Evolutionary conservation across 2,888 invertebrate genomes (phyloP), one percentile per base, ranked within the genome.

Genomic region (Mythimna albipuncta): DNA sequence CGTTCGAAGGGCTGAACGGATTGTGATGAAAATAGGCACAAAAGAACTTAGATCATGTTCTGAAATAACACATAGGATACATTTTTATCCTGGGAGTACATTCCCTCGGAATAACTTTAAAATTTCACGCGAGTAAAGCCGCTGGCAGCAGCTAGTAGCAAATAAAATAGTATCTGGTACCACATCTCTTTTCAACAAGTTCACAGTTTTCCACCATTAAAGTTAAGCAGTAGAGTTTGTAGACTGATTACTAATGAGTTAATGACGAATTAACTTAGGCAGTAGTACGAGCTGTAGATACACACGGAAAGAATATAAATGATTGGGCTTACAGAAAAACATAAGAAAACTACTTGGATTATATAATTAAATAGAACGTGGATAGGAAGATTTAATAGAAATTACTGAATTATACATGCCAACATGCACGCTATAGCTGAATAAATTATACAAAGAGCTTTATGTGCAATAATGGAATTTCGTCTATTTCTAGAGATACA

Each of bases 161-260:
- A 16, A 47, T 47, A 47, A 47, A 13, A 47, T 16, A 47, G 44
- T 44, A 13, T 44, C 44, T 44, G 1, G 7, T 44, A 32, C 16
- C 16, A 13, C 32, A 19, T 16, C 16, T 7, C 32, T 32, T 32
- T 6, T 21, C 35, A 16, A 41, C 32, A n/a, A 38, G 10, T 52
- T 38, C 57, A 38, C 50, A 74, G 54, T 38, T 80, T 79, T 62
- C 59, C 21, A 44, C 2, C 6, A 21, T 73, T 59, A 70, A 81
- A 69, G 58, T 75, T 75, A 74, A 84, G 9, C 47, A 80, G 63
- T 62, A 38, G 64, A 26, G 26, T 26, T 26, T 32, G 61, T 72
- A 62, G n/a, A 72, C 80, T 79, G 81, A 75, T 86, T 87, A 87
- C 79, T 64, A 78, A 76, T 69, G 70, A 64, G 26, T 19, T 64